Evolutionary conservation across 1,140 invertebrate genomes (phyloP).

Genomic region (Drosophila suzukii): DNA sequence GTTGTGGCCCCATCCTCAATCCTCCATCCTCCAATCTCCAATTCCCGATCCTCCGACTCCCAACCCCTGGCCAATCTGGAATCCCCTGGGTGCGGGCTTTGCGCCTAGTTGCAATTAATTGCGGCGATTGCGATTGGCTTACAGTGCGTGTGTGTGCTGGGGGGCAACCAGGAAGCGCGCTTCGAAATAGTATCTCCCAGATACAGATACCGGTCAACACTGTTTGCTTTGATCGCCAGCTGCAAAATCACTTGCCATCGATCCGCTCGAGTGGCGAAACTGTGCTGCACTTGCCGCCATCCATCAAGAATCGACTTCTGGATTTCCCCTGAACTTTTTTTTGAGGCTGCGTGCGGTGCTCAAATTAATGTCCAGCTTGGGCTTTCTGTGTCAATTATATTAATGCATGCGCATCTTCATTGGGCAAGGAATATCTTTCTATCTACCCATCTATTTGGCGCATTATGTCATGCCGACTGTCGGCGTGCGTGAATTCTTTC

Average conservation of each 20-base stretch:
- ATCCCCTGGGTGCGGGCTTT: constrained; percentile 45
- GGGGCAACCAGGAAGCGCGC: constrained; percentile 72
- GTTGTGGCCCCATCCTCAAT: constrained; percentile 4
- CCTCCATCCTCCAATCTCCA: neutral
- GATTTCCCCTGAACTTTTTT: neutral
- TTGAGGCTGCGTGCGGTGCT: constrained; percentile 46
- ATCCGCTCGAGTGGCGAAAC: constrained; percentile 29
- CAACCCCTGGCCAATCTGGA: constrained; percentile 31
- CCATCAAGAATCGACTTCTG: constrained; percentile 31
- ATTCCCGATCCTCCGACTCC: neutral
- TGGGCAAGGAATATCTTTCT: constrained; percentile 33
- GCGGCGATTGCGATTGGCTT: constrained; percentile 72
- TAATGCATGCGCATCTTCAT: constrained; percentile 67
- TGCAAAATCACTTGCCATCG: constrained; percentile 77
- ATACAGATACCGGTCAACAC: constrained; percentile 19
- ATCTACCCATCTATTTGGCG: constrained; percentile 44
- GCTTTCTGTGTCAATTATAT: constrained; percentile 81
- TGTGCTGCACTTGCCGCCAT: constrained; percentile 43
- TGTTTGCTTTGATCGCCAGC: constrained; percentile 65
- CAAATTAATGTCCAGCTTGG: constrained; percentile 63
- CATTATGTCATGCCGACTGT: constrained; percentile 59
- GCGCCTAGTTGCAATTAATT: constrained; percentile 75
- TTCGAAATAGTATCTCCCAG: constrained; percentile 16
- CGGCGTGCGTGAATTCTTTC: constrained; percentile 48
- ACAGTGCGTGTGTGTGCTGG: constrained; percentile 48